phyloP scores from a whole-genome alignment of 2,888 invertebrate species.

The Strigamia transsilvanica region DNA sequence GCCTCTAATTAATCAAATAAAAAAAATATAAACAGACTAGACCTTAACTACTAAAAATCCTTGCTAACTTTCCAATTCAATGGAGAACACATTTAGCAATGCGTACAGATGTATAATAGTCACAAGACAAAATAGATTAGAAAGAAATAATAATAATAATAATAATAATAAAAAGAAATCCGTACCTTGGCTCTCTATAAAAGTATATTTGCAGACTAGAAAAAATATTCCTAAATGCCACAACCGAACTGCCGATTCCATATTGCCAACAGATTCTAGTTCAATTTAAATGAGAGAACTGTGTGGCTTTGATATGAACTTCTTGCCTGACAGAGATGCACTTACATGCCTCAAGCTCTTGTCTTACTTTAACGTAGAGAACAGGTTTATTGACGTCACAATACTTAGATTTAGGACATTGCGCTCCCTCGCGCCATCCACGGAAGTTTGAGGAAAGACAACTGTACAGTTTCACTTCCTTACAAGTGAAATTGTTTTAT shows the following conservation, averaged over 20 bases:
- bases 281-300: conserved; percentile 16
- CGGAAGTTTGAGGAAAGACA: conserved; percentile 14
- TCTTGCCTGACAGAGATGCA: conserved; percentile 39
- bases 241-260: conserved; percentile 37
- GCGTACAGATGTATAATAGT: not conserved
- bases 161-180: conserved; percentile 5
- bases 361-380: conserved; percentile 41
- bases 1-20: not conserved
- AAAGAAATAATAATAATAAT: not conserved
- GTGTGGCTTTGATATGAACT: conserved; percentile 40
- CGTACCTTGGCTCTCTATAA: conserved; percentile 35
- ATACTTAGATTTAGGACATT: conserved; percentile 40
- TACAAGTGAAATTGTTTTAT: not conserved
- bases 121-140: not conserved
- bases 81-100: not conserved
- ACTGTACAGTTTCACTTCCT: conserved; percentile 4
- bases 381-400: conserved; percentile 44
- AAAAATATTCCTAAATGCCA: conserved; percentile 42
- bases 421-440: conserved; percentile 35
- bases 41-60: not conserved
- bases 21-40: not conserved
- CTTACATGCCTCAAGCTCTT: conserved; percentile 45
- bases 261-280: conserved; percentile 34
- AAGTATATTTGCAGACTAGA: conserved; percentile 37
- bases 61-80: conserved; percentile 10